A percentile compares a stretch with the other conserved stretches of the same genome.
These are phyloP conservation scores for Porites rus DNA, from an alignment of 92 coral and sea anemone genomes.

Conservation along the genomic window DNA sequence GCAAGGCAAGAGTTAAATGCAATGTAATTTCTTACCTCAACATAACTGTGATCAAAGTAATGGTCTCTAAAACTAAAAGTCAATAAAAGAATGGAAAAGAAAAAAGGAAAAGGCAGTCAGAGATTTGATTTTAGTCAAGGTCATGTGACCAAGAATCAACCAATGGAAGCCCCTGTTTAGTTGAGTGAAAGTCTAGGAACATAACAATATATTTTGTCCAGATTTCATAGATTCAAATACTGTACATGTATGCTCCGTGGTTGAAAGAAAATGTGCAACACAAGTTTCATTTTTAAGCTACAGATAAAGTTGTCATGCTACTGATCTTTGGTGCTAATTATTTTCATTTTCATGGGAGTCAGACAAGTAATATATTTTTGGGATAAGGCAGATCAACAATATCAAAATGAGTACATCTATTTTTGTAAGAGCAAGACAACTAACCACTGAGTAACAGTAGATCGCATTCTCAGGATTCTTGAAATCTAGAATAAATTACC, in stretches of 20 bases:
- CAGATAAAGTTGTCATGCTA: no score
- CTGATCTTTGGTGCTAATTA: no score
- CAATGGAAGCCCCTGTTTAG: no score
- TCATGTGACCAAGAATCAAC: no score
- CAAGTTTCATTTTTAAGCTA: no score
- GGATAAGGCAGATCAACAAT: background rate
- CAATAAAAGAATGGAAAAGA: background rate
- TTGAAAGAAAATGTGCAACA: no score
- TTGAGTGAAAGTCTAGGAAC: no score
- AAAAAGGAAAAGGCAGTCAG: background rate
- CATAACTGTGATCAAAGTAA: conserved; percentile 79
- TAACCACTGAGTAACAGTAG: conserved; percentile 94
- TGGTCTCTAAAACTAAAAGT: conserved; percentile 92
- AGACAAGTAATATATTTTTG: background rate
- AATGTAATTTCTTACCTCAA: conserved; percentile 68
- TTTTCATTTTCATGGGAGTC: background rate
- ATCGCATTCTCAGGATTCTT: conserved; percentile 92
- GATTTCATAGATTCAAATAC: no score
- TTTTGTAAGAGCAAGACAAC: background rate
- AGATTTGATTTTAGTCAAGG: background rate
- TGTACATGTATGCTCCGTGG: no score
- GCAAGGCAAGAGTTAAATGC: background rate
- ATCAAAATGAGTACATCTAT: background rate
- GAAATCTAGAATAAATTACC: conserved; percentile 71
- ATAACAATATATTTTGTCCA: no score